Percentiles rank a stretch among this genome's conserved stretches.
Conservation (phyloP, 92 coral and sea anemone species). For the Zoanthus gigantus region DNA sequence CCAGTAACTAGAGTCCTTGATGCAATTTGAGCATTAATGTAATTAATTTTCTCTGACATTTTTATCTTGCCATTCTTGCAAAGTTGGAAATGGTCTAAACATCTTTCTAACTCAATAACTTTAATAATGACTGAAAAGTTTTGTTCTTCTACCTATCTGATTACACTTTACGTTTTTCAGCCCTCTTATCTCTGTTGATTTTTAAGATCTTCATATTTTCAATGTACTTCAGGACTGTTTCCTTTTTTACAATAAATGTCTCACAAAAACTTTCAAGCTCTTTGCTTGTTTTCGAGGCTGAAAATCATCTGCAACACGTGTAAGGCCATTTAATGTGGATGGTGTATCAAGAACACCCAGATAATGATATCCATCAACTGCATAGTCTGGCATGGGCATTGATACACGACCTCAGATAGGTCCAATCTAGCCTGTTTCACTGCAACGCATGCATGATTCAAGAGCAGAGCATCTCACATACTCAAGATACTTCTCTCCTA, state of each 20-base stretch:
- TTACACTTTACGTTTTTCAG: conserved; percentile 18
- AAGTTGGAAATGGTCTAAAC: conserved; percentile 15
- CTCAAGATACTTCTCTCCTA: conserved; percentile 8
- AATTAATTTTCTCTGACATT: conserved; percentile 17
- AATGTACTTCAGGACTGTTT: conserved; percentile 23
- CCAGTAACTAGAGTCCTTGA: conserved; percentile 8
- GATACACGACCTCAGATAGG: conserved; percentile 26
- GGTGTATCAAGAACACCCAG: conserved; percentile 28
- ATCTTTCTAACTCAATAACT: conserved; percentile 28
- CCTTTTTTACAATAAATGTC: conserved; percentile 41
- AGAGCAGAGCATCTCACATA: conserved; percentile 8
- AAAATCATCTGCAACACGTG: conserved; percentile 36
- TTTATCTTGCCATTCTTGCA: not conserved
- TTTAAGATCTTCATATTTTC: conserved; percentile 29
- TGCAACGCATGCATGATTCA: not conserved
- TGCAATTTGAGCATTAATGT: conserved; percentile 27
- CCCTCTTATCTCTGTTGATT: conserved; percentile 31
- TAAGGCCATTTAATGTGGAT: not conserved
- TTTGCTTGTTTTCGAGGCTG: conserved; percentile 55
- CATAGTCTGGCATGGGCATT: conserved; percentile 44
- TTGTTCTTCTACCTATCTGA: conserved; percentile 15
- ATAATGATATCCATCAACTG: conserved; percentile 33
- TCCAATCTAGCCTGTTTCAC: conserved; percentile 1
- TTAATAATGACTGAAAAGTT: not conserved
- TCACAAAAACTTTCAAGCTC: conserved; percentile 21